A percentile compares a stretch with the other conserved stretches of the same genome.
These are phyloP conservation scores for Muschampia plurimacula DNA, from an alignment of 2,888 invertebrate genomes.

Conservation along the genomic window DNA sequence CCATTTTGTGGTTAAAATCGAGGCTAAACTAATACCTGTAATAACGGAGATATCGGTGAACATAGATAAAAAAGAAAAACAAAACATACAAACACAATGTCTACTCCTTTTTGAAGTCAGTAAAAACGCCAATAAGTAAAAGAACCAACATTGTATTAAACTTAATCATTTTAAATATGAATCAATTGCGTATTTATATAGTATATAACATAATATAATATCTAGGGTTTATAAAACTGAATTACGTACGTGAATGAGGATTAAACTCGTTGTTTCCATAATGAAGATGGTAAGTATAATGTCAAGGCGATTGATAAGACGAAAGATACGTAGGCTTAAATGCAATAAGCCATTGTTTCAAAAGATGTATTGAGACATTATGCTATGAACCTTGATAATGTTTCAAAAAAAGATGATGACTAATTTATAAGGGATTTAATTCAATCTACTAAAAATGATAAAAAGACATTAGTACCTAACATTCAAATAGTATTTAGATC, in stretches of 20 bases:
- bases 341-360: conserved; percentile 30
- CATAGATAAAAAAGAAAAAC: too few relatives aligned
- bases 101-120: too few relatives aligned
- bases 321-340: conserved; percentile 16
- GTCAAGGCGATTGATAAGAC: conserved; percentile 28
- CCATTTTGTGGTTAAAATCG: neutral
- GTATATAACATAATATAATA: neutral
- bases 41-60: too few relatives aligned
- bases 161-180: neutral
- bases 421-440: neutral
- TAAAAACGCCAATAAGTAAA: too few relatives aligned
- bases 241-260: neutral
- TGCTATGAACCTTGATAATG: conserved; percentile 1
- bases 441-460: neutral
- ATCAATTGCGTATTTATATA: neutral
- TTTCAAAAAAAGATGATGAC: neutral
- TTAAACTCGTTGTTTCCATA: neutral
- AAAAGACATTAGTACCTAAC: too few relatives aligned
- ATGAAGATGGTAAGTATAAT: conserved; percentile 21
- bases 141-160: too few relatives aligned
- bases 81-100: too few relatives aligned
- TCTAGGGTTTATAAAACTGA: neutral
- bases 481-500: too few relatives aligned
- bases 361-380: neutral
- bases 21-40: too few relatives aligned